Evolutionary conservation across 1,140 invertebrate species (phyloP).

Genomic region (Chrysopa pallens): DNA sequence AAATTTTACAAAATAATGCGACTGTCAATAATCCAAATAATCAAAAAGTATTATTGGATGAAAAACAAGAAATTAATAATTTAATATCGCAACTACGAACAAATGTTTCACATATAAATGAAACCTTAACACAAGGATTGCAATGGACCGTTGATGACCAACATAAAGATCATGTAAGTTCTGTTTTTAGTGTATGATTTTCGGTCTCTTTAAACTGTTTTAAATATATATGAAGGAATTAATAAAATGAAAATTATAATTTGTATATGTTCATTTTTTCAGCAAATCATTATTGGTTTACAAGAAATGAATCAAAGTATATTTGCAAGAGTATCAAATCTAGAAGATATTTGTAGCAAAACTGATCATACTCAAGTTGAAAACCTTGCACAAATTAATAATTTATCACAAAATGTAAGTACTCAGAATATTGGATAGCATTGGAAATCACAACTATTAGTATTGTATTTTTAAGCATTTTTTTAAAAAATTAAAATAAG

Average conservation of each 20-base stretch:
- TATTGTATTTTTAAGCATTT: no score
- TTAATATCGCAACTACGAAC: background rate
- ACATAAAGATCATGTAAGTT: conserved; percentile 1
- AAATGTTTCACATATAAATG: background rate
- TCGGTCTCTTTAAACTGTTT: no score
- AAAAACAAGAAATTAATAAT: background rate
- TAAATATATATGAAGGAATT: no score
- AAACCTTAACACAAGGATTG: background rate
- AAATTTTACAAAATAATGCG: no score
- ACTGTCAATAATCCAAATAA: no score
- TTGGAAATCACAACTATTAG: no score
- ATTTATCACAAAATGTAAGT: no score
- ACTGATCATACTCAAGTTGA: background rate
- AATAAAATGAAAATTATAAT: background rate
- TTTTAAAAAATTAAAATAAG: no score
- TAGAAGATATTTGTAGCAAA: background rate
- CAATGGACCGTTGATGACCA: background rate
- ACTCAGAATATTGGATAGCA: no score
- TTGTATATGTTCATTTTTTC: background rate
- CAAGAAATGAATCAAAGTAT: conserved; percentile 1
- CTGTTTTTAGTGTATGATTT: no score
- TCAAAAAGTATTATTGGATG: no score
- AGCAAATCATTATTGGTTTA: background rate
- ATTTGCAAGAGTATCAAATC: background rate
- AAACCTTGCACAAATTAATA: no score